Base-by-base conservation (phyloP, 2,888 invertebrate species). In the Drosophila quinaria region DNA sequence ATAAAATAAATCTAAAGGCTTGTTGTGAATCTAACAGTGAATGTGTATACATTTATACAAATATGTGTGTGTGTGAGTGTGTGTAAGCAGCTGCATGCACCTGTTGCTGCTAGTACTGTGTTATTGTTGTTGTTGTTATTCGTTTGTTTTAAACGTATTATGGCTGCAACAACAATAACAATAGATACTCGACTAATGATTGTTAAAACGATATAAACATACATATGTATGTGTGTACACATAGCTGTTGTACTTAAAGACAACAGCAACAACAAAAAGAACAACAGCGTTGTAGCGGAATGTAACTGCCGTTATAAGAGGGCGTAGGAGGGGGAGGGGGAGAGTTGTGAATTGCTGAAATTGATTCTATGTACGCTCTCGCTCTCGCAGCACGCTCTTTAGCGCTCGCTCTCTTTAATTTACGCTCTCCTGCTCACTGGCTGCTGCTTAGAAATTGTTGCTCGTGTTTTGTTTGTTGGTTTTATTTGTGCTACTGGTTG, bases 401-500 rank as follows among this genome's bases (percentile, higher is more conserved):
- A 52, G 3, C 25, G 51, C 56, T 52, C 39, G n/a, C 54, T 39
- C 37, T n/a, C 15, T 10, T 25, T 9, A 22, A 37, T 25, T 10
- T 25, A 17, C 19, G 11, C 33, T 31, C 31, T 15, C 8, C 29
- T 17, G 54, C 35, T 44, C 13, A 31, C 54, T 75, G 41, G 29
- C 64, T 9, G 37, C 6, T 54, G 46, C 55, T 64, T 59, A 47
- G 63, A 41, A 70, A 75, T 70, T 59, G 70, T 75, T 72, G 47
- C 17, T 55, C 35, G 29, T 46, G 67, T n/a, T 50, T 70, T 66
- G 51, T 64, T 74, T 73, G 74, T 64, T 73, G 56, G 56, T 70
- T 79, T 71, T 69, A 63, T 77, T 69, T 66, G 73, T 73, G 79
- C 75, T 77, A 79, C 79, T 79, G 69, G 79, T 77, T 79, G 79